Conservation (phyloP, 2,888 invertebrate genomes). For the Pseudanteris insignis region DNA sequence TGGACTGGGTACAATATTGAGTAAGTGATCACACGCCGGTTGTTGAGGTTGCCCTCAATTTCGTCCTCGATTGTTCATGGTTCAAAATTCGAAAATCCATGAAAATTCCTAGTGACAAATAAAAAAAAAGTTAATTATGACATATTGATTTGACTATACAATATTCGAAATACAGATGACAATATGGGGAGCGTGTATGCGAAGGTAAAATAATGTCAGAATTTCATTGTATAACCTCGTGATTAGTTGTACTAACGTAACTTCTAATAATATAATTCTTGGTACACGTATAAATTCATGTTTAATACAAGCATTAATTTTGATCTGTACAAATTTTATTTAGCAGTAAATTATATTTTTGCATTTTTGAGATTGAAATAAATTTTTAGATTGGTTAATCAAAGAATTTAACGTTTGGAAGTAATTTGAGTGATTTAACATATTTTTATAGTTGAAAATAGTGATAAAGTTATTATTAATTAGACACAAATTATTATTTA, state of each 20-base stretch:
- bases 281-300: slow-evolving; percentile 9
- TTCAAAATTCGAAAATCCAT: slow-evolving; percentile 9
- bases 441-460: no score
- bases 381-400: no score
- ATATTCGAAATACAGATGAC: slow-evolving; percentile 8
- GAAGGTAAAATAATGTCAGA: slow-evolving; percentile 34
- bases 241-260: slow-evolving; percentile 26
- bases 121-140: slow-evolving; percentile 10
- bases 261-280: slow-evolving; percentile 37
- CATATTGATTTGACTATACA: slow-evolving; percentile 1
- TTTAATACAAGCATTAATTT: slow-evolving; percentile 2
- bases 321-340: no score
- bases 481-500: no score
- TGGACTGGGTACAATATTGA: slow-evolving; percentile 7
- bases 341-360: no score
- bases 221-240: slow-evolving; percentile 38
- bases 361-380: no score
- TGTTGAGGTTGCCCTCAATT: slow-evolving; percentile 15
- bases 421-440: no score
- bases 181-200: slow-evolving; percentile 35
- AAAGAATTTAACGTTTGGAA: no score
- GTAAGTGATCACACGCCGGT: slow-evolving; percentile 19
- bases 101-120: slow-evolving; percentile 8
- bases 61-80: slow-evolving; percentile 1
- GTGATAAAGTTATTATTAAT: no score